A percentile compares a stretch with the other conserved stretches of the same genome.
These are phyloP conservation scores for Danio aesculapii DNA, from an alignment of 2,797 vertebrate species.

Conservation along the genomic window DNA sequence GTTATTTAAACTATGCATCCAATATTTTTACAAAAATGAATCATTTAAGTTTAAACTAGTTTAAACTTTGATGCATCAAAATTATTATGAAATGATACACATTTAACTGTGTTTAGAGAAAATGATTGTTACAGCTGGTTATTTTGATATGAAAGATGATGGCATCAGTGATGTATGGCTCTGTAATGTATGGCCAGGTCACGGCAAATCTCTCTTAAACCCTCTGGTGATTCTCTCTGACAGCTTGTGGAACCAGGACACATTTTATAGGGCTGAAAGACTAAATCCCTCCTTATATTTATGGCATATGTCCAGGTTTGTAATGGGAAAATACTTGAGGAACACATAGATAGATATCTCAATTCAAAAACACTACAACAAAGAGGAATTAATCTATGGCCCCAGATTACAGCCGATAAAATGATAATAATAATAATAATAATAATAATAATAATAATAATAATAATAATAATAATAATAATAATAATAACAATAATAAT, in stretches of 20 bases:
- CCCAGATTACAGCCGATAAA: neutral
- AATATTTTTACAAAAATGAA: too few species aligned
- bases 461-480: neutral
- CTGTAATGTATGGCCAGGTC: neutral
- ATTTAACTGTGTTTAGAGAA: neutral
- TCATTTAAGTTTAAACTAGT: too few species aligned
- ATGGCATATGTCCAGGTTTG: conserved; percentile 12
- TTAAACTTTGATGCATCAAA: too few species aligned
- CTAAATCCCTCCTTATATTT: conserved; percentile 32
- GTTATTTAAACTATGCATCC: too few species aligned
- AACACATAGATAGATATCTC: conserved; percentile 17
- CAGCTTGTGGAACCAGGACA: conserved; percentile 10
- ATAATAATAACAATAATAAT: neutral
- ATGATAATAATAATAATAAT: neutral
- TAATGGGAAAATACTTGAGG: conserved; percentile 22
- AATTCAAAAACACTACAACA: conserved; percentile 20
- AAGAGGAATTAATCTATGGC: neutral
- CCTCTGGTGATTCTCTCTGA: conserved; percentile 9
- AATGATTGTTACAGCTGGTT: neutral
- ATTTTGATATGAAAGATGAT: neutral
- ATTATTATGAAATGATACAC: too few species aligned
- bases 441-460: neutral
- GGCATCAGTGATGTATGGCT: neutral
- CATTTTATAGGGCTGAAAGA: conserved; percentile 28
- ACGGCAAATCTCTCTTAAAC: neutral